A percentile compares a stretch with the other conserved stretches of the same genome.
Evolutionary conservation across 2,888 invertebrate genomes (phyloP).

Genomic region (Pristionchus entomophagus): DNA sequence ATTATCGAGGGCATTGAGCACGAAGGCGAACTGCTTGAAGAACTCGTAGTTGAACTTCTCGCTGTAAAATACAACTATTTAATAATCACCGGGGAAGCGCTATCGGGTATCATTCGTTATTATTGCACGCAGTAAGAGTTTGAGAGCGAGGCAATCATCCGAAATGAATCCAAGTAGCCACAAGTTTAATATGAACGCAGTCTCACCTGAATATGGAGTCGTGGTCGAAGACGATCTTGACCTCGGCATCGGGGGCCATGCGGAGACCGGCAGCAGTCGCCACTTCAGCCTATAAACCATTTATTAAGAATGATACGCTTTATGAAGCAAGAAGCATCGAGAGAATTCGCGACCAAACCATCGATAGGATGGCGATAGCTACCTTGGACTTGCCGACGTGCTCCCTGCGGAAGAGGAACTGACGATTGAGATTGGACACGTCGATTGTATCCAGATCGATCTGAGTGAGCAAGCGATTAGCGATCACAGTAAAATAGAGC

Average conservation of each 20-base stretch:
- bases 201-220: constrained; percentile 84
- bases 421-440: constrained; percentile 97
- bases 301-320: too few species aligned
- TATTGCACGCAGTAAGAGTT: too few species aligned
- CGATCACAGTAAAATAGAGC: too few species aligned
- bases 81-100: too few species aligned
- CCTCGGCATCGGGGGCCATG: constrained; percentile 57
- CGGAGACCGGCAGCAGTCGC: constrained; percentile 67
- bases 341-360: too few species aligned
- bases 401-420: constrained; percentile 97
- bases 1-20: constrained; percentile 97
- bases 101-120: too few species aligned
- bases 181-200: too few species aligned
- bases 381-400: constrained; percentile 97
- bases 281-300: constrained; percentile 84
- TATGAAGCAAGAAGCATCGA: too few species aligned
- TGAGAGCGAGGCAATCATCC: too few species aligned
- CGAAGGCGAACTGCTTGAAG: constrained; percentile 91
- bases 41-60: constrained; percentile 87
- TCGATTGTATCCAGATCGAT: constrained; percentile 99
- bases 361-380: too few species aligned
- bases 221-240: constrained; percentile 84
- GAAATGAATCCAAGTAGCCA: too few species aligned
- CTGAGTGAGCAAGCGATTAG: constrained; percentile 80
- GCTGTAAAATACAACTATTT: constrained; percentile 54